Base-by-base conservation (phyloP, 1,140 invertebrate species). In the Drosophila bifasciata region DNA sequence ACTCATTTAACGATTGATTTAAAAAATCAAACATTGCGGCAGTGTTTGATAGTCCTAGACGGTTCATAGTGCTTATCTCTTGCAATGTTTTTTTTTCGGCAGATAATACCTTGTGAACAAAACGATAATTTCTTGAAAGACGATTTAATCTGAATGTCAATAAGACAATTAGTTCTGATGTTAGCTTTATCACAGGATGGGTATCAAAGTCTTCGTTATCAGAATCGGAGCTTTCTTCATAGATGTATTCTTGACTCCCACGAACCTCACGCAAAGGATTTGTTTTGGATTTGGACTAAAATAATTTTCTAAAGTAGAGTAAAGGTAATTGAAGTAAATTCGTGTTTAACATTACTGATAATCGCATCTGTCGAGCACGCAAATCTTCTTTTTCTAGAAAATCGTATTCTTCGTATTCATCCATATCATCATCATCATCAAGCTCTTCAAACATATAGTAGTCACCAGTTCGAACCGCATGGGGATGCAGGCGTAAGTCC, bases 1-100 rank as follows among this genome's bases (percentile, higher is more conserved):
- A 85, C 81, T 69, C 58, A 25, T 74, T 77, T 25, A 85, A 55
- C 1, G 81, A 85, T 63, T 86, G 68, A 45, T 85, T 85, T 39
- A 85, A 60, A 32, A 85, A 85, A 6, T 61, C 76, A 46, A 85
- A 85, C 81, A 85, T 85, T 13, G 73, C 81, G n/a, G 81, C 77
- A 17, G 81, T 86, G 63, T 85, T 85, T 3, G 84, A 79, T n/a
- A 86, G 48, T 41, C 73, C 81, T 3, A 85, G 46, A 0, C 81
- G 68, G 44, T 86, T 86, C 46, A 86, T 70, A 25, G 67, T 81
- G 28, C 77, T 86, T n/a, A 86, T 86, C 41, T 86, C 77, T 19
- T 86, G 81, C n/a, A 86, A 52, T 1, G 77, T 78, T 39, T 86
- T 80, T 32, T 86, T 86, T 48, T 86, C 81, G 7, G 74, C 77